Evolutionary conservation across 1,140 invertebrate genomes (phyloP).

Genomic region (Araneus ventricosus): DNA sequence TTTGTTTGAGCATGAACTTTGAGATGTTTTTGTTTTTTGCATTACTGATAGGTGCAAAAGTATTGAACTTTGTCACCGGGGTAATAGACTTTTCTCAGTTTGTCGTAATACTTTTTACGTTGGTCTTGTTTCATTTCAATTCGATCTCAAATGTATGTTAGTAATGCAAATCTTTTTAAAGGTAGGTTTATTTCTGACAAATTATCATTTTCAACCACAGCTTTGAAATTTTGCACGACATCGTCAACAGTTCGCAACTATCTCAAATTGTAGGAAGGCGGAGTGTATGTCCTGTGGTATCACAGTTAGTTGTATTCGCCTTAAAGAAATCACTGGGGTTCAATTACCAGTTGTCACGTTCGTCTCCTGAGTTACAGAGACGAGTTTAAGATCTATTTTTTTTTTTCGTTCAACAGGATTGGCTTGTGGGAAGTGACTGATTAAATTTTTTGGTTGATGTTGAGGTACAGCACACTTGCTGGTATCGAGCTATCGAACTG

Average conservation of each 20-base stretch:
- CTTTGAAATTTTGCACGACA: background rate
- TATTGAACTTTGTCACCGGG: too few relatives aligned
- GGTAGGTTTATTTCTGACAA: background rate
- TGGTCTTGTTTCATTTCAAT: background rate
- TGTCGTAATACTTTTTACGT: background rate
- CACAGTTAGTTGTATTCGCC: background rate
- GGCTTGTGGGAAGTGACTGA: background rate
- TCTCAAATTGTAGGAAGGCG: too few relatives aligned
- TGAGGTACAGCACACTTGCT: background rate
- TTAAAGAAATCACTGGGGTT: background rate
- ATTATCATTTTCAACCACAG: background rate
- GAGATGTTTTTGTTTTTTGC: background rate
- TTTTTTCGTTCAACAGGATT: constrained; percentile 22
- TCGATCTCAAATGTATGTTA: background rate
- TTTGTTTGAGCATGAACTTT: background rate
- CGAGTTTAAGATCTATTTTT: background rate
- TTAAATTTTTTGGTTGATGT: constrained; percentile 29
- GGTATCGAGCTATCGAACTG: background rate
- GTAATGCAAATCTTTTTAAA: background rate
- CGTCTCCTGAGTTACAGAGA: background rate
- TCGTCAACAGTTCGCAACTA: background rate
- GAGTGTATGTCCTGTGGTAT: background rate
- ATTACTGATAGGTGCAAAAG: background rate
- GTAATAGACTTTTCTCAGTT: background rate
- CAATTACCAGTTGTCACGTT: background rate